Conservation (phyloP, 2,797 vertebrate genomes). For the Enteromius fasciolatus region DNA sequence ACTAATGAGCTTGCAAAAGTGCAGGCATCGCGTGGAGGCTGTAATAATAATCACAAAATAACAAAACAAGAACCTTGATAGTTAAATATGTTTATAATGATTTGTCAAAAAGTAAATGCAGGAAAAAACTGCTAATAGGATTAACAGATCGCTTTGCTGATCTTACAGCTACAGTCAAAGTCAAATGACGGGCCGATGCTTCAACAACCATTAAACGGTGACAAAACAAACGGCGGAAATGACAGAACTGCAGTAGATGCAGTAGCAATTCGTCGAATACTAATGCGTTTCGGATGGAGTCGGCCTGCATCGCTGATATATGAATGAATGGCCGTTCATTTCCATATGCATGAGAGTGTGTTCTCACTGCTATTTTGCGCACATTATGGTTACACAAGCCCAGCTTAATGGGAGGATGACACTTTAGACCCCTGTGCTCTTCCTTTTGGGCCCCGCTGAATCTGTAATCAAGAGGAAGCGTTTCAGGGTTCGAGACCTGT, state of each 20-base stretch:
- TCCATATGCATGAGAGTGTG: constrained; percentile 73
- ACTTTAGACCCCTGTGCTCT: constrained; percentile 61
- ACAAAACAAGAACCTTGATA: constrained; percentile 42
- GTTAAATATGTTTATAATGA: background rate
- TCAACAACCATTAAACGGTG: constrained; percentile 70
- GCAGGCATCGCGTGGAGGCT: constrained; percentile 29
- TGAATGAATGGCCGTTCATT: constrained; percentile 55
- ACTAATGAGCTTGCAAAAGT: constrained; percentile 64
- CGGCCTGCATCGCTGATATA: constrained; percentile 57
- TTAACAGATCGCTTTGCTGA: constrained; percentile 68
- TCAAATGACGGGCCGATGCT: constrained; percentile 56
- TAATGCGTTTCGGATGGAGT: constrained; percentile 46
- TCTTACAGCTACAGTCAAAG: constrained; percentile 69
- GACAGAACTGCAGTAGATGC: background rate
- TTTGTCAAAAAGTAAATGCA: background rate
- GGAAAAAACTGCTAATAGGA: constrained; percentile 62
- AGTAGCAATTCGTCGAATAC: constrained; percentile 38
- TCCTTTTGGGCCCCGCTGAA: constrained; percentile 66
- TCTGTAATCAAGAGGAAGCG: constrained; percentile 69
- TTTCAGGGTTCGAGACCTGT: constrained; percentile 67
- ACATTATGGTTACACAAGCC: constrained; percentile 60
- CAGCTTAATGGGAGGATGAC: constrained; percentile 62
- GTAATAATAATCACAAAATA: constrained; percentile 35
- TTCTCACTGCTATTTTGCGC: constrained; percentile 65
- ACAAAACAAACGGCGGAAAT: constrained; percentile 36